Conservation (phyloP, 2,797 vertebrate genomes). For the Lates japonicus region DNA sequence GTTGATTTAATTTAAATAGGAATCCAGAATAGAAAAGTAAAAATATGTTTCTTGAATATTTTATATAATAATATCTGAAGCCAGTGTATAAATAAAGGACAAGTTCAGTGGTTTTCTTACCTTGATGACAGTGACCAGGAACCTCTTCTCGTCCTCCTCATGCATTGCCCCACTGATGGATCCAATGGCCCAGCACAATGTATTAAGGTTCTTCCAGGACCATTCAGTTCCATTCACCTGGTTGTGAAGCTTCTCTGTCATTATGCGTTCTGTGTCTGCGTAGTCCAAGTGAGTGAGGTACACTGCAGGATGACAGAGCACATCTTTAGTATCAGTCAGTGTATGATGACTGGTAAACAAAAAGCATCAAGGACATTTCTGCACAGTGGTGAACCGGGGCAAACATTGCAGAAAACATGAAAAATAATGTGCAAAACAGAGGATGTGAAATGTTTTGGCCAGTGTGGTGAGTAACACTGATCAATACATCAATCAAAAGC, state of each 20-base stretch:
- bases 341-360: background rate
- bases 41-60: too few relatives aligned
- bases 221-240: slow-evolving; percentile 98
- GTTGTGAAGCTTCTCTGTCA: slow-evolving; percentile 99
- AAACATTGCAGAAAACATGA: background rate
- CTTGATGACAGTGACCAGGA: slow-evolving; percentile 99
- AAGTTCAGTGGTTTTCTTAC: slow-evolving; percentile 68
- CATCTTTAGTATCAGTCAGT: background rate
- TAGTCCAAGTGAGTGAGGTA: slow-evolving; percentile 99
- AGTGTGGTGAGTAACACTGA: background rate
- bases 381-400: background rate
- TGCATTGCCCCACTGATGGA: slow-evolving; percentile 99
- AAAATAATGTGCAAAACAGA: too few relatives aligned
- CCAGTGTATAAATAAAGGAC: too few relatives aligned
- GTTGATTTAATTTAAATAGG: background rate
- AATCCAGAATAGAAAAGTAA: too few relatives aligned
- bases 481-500: background rate
- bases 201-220: slow-evolving; percentile 99
- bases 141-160: slow-evolving; percentile 98
- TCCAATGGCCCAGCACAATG: slow-evolving; percentile 97
- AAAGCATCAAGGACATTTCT: background rate
- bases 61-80: too few relatives aligned
- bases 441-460: too few relatives aligned
- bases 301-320: slow-evolving; percentile 80
- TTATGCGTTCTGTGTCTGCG: slow-evolving; percentile 97